Conservation (phyloP, 2,888 invertebrate genomes). For the Galerucella calmariensis region DNA sequence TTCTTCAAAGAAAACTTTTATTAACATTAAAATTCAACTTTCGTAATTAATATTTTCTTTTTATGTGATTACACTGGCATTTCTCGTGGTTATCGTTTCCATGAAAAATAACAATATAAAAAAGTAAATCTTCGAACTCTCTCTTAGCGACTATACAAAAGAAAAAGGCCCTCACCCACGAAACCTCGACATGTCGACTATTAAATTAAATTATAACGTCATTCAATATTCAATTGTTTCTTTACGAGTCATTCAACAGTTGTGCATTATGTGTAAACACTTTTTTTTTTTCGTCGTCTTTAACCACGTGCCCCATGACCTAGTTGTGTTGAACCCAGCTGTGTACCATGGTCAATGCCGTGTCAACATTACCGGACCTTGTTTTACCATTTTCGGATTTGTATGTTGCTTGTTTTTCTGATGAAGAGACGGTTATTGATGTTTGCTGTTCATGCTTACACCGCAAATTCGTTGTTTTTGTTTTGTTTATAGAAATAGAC, state of each 20-base stretch:
- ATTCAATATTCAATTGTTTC: slow-evolving; percentile 27
- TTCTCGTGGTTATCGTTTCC: not conserved
- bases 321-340: slow-evolving; percentile 34
- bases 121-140: slow-evolving; percentile 11
- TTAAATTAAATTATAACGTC: slow-evolving; percentile 9
- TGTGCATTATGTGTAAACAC: slow-evolving; percentile 30
- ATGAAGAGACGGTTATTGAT: not conserved
- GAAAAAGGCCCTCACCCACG: slow-evolving; percentile 15
- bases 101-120: not conserved
- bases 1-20: not conserved
- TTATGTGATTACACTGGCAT: not conserved
- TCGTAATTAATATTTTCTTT: not conserved
- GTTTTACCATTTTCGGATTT: slow-evolving; percentile 25
- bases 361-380: slow-evolving; percentile 26
- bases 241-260: slow-evolving; percentile 31
- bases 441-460: not conserved
- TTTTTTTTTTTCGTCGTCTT: slow-evolving; percentile 21
- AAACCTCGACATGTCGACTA: slow-evolving; percentile 16
- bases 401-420: not conserved
- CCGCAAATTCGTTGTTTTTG: not conserved
- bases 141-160: not conserved
- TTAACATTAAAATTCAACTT: not conserved
- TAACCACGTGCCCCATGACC: slow-evolving; percentile 38
- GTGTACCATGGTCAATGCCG: slow-evolving; percentile 31
- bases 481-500: not conserved